Conservation (phyloP, 2,797 vertebrate genomes). For the Aldrovandia affinis region DNA sequence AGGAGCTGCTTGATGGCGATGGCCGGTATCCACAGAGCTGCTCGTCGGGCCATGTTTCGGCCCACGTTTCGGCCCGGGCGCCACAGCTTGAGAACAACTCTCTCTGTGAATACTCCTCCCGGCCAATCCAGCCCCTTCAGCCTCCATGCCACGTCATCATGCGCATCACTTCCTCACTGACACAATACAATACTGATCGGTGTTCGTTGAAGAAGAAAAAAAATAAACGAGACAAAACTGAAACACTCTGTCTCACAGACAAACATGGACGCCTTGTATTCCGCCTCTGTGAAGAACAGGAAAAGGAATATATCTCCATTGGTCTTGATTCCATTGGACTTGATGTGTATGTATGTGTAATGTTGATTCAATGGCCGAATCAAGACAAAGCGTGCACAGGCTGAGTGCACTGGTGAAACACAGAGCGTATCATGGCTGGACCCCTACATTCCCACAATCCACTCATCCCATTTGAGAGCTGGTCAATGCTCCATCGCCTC, state of each 20-base stretch:
- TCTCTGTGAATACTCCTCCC: slow-evolving; percentile 2
- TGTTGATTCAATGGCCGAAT: neutral
- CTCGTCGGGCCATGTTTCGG: no score
- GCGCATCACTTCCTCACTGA: neutral
- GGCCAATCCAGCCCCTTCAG: neutral
- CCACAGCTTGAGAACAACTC: neutral
- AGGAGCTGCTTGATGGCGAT: slow-evolving; percentile 36
- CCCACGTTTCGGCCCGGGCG: neutral
- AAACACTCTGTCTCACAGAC: neutral
- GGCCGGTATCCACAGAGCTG: neutral
- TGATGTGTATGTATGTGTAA: no score
- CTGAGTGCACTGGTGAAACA: neutral
- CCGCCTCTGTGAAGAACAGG: no score
- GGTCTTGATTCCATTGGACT: neutral
- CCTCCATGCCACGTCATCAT: neutral
- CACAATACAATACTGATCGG: no score
- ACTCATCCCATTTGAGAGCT: neutral
- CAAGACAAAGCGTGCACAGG: neutral
- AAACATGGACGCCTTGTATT: neutral
- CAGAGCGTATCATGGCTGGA: neutral
- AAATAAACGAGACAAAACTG: neutral
- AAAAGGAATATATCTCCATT: neutral
- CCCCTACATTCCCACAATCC: neutral
- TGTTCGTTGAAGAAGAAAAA: neutral
- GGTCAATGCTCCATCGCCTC: no score